Evolutionary conservation across 2,113 vertebrate species (phyloP), one percentile per base, ranked within the genome.

Genomic region (Gulo gulo): DNA sequence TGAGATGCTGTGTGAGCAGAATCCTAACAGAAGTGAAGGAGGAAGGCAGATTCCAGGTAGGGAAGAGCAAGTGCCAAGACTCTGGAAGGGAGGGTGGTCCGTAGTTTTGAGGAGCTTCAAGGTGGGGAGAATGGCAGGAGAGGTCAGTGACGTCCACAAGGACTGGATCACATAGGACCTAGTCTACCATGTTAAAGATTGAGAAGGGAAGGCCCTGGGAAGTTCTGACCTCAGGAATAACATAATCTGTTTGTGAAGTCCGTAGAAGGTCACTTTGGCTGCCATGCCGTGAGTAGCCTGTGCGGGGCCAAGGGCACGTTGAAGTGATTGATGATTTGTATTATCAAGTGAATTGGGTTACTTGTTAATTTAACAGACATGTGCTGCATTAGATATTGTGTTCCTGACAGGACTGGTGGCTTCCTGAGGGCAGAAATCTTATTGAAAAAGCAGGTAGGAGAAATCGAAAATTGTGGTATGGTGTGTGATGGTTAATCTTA

Each of bases 131-230:
- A 10, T 47, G 24, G 6, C 7, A 15, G 55, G 6, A 82, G 31
- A 34, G 80, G 34, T 82, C 12, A 4, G 26, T 1, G 18, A 26
- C 7, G 26, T 34, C 2, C 23, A 21, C 7, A 31, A 42, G 74
- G 61, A 24, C 45, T 24, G 42, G 26, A 9, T n/a, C 11, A 4
- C 12, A 1, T 11, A 50, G 50, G 50, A 34, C 39, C n/a, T 21
- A 2, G 12, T 3, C 1, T 14, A 2, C 42, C 2, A 4, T 34
- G 50, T n/a, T 29, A 23, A 36, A 8, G 7, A 50, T 7, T 31
- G 39, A 21, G 18, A 79, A 29, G 50, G 39, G 14, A 31, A 18
- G 61, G 78, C 20, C 21, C 34, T 15, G 50, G 31, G n/a, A 15
- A 18, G 24, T 5, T 42, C 31, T 63, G 65, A n/a, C 29, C 45